These are phyloP conservation scores for Pipistrellus kuhlii DNA, from an alignment of 2,797 vertebrate species.

Conservation along the genomic window DNA sequence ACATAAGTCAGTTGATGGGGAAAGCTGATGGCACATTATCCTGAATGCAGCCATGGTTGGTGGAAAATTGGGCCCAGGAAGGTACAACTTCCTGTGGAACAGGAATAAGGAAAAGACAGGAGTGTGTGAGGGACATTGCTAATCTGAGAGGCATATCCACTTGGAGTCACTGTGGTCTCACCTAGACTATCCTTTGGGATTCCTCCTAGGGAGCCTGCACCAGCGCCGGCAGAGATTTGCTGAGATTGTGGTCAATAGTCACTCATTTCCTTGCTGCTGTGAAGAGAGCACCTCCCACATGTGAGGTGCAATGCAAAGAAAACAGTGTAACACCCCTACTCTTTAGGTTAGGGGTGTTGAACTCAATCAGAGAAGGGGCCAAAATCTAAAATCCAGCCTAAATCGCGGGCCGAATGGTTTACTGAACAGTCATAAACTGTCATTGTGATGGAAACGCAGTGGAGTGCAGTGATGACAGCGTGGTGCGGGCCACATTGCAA, in stretches of 20 bases:
- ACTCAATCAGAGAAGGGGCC: too few species aligned
- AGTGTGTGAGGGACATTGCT: background rate
- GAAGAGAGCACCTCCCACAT: background rate
- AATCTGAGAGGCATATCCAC: background rate
- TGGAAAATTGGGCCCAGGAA: background rate
- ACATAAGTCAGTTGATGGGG: background rate
- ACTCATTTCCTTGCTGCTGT: background rate
- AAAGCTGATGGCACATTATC: background rate
- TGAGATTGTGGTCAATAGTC: background rate
- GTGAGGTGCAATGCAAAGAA: background rate
- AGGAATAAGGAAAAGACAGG: background rate
- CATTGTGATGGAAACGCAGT: too few species aligned
- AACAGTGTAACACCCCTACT: background rate
- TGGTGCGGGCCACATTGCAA: too few species aligned
- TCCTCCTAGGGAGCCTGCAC: background rate
- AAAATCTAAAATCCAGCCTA: too few species aligned
- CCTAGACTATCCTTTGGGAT: background rate
- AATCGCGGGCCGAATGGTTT: too few species aligned
- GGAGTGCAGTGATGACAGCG: too few species aligned
- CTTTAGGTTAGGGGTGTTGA: too few species aligned
- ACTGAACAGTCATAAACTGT: too few species aligned
- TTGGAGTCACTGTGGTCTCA: background rate
- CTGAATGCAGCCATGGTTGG: background rate
- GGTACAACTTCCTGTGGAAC: background rate
- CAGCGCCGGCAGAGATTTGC: background rate